Evolutionary conservation across 2,888 invertebrate genomes (phyloP).

Genomic region (Galeopsomyia nigrocyanea): DNA sequence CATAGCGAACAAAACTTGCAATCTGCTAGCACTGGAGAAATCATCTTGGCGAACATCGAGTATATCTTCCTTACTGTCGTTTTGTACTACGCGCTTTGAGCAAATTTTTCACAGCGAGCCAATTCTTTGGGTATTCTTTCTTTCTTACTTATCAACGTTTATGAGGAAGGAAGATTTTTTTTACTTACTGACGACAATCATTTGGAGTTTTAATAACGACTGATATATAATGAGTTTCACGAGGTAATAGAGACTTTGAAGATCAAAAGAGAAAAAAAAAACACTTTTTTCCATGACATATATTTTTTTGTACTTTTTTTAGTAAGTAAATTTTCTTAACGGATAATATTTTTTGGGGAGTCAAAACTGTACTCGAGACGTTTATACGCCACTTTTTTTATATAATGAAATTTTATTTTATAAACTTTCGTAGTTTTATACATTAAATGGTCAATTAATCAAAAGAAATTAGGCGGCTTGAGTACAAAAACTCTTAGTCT

Average conservation of each 20-base stretch:
- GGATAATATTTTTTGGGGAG: slow-evolving; percentile 8
- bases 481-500: slow-evolving; percentile 35
- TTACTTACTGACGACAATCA: too few species aligned
- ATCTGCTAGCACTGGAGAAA: slow-evolving; percentile 55
- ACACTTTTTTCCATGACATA: too few species aligned
- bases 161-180: too few species aligned
- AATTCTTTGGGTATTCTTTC: not conserved
- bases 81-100: slow-evolving; percentile 60
- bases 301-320: slow-evolving; percentile 4
- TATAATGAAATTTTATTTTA: slow-evolving; percentile 12
- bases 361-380: not conserved
- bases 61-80: slow-evolving; percentile 59
- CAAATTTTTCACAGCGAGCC: not conserved
- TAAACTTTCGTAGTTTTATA: slow-evolving; percentile 4
- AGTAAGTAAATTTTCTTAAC: slow-evolving; percentile 9
- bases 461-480: slow-evolving; percentile 27
- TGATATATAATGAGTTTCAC: slow-evolving; percentile 10
- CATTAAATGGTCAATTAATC: slow-evolving; percentile 5
- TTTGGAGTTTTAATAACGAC: slow-evolving; percentile 16
- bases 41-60: slow-evolving; percentile 58
- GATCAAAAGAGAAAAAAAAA: not conserved
- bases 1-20: slow-evolving; percentile 9
- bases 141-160: not conserved
- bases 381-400: too few species aligned
- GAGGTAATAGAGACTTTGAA: slow-evolving; percentile 15